Conservation (phyloP, 1,140 invertebrate genomes). For the Cyclina sinensis region DNA sequence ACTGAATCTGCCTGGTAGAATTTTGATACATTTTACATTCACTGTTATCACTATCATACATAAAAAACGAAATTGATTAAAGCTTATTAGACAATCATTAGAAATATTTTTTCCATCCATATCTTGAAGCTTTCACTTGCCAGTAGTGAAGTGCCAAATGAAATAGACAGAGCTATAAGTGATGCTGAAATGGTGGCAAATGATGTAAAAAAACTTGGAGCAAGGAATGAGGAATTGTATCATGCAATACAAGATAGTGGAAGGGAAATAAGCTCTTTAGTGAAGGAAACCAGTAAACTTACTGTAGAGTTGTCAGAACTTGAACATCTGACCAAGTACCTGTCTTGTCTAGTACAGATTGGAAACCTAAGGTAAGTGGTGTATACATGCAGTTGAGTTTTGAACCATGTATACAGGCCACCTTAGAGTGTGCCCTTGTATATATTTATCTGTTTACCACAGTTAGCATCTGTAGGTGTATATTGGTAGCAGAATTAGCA, state of each 20-base stretch:
- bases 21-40: too few relatives aligned
- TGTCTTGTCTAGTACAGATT: slow-evolving; percentile 89
- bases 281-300: slow-evolving; percentile 87
- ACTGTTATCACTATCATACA: too few relatives aligned
- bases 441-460: too few relatives aligned
- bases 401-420: too few relatives aligned
- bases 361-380: slow-evolving; percentile 89
- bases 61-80: too few relatives aligned
- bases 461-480: too few relatives aligned
- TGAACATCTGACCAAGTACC: slow-evolving; percentile 89
- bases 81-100: too few relatives aligned
- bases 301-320: slow-evolving; percentile 89
- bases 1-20: too few relatives aligned
- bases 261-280: slow-evolving; percentile 86
- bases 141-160: slow-evolving; percentile 89
- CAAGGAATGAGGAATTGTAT: slow-evolving; percentile 86
- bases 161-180: slow-evolving; percentile 89
- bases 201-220: slow-evolving; percentile 87
- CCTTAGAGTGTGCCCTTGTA: too few relatives aligned
- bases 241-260: slow-evolving; percentile 87
- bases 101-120: too few relatives aligned
- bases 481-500: too few relatives aligned
- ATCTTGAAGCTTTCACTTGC: slow-evolving; percentile 89
- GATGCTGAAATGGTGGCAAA: slow-evolving; percentile 88
- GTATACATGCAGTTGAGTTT: too few relatives aligned